Percentiles rank a stretch among this genome's conserved stretches.
Evolutionary conservation across 2,888 invertebrate species (phyloP).

Genomic region (Eristalinus aeneus): DNA sequence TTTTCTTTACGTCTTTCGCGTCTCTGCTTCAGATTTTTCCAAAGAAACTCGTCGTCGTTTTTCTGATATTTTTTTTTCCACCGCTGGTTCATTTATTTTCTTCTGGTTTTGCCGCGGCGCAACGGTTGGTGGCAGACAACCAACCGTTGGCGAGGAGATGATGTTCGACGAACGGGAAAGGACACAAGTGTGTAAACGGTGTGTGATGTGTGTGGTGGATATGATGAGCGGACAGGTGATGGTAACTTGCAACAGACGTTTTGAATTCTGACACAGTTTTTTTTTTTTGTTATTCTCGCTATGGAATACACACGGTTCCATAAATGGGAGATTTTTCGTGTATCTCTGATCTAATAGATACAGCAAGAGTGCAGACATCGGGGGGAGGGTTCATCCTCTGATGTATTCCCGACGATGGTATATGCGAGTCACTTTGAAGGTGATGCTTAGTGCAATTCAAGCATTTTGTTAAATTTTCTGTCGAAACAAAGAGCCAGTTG

Average conservation of each 20-base stretch:
- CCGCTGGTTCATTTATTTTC: neutral
- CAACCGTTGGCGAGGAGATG: neutral
- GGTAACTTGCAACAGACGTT: neutral
- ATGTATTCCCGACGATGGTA: neutral
- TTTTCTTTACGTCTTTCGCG: neutral
- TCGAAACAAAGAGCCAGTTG: no score
- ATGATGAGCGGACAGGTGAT: neutral
- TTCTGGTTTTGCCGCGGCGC: neutral
- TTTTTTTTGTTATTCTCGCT: neutral
- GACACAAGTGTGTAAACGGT: constrained; percentile 1
- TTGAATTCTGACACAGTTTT: neutral
- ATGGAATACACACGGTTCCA: neutral
- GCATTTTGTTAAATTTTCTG: no score
- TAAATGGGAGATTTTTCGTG: neutral
- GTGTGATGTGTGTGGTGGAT: neutral
- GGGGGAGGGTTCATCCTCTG: neutral
- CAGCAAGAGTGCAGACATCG: neutral
- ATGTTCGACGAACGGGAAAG: neutral
- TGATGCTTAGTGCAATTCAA: neutral
- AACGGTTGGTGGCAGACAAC: neutral
- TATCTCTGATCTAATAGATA: neutral
- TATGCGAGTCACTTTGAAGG: neutral
- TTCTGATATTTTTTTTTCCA: neutral
- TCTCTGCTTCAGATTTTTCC: constrained; percentile 4
- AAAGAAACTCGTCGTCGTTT: neutral